phyloP scores from a whole-genome alignment of 2,797 vertebrate genomes.

The Pseudomugil tenellus region DNA sequence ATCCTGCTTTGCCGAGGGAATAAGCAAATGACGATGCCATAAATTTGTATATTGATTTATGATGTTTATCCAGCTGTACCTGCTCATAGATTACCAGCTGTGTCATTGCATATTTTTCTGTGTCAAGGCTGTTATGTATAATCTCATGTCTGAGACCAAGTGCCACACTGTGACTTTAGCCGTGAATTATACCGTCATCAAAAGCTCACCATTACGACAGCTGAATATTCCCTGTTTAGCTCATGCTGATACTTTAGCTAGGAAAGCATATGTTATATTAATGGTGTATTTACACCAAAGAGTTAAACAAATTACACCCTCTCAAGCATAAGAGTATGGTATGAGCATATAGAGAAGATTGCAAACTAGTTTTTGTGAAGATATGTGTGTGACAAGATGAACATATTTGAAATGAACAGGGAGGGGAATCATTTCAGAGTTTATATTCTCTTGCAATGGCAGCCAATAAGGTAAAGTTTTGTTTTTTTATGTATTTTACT shows the following conservation, averaged over 20 bases:
- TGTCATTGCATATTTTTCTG: conserved; percentile 45
- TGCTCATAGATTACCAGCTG: conserved; percentile 38
- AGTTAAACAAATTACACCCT: not conserved
- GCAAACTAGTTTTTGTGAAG: not conserved
- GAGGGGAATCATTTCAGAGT: not conserved
- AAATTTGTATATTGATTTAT: conserved; percentile 39
- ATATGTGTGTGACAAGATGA: not conserved
- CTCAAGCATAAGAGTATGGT: not conserved
- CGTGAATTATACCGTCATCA: conserved; percentile 45
- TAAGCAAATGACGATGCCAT: conserved; percentile 12
- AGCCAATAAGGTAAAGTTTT: no score
- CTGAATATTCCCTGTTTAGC: conserved; percentile 17
- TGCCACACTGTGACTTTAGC: conserved; percentile 11
- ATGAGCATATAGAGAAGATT: not conserved
- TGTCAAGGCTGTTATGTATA: conserved; percentile 33
- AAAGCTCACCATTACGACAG: conserved; percentile 18
- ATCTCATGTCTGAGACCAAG: conserved; percentile 23
- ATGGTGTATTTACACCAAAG: conserved; percentile 22
- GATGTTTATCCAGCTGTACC: conserved; percentile 24
- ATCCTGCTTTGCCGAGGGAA: conserved; percentile 1
- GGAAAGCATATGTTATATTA: conserved; percentile 9
- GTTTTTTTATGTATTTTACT: no score
- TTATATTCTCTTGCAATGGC: not conserved
- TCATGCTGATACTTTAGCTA: conserved; percentile 19
- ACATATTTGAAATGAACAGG: not conserved